phyloP scores from a whole-genome alignment of 2,888 invertebrate genomes.

The Selenia dentaria region DNA sequence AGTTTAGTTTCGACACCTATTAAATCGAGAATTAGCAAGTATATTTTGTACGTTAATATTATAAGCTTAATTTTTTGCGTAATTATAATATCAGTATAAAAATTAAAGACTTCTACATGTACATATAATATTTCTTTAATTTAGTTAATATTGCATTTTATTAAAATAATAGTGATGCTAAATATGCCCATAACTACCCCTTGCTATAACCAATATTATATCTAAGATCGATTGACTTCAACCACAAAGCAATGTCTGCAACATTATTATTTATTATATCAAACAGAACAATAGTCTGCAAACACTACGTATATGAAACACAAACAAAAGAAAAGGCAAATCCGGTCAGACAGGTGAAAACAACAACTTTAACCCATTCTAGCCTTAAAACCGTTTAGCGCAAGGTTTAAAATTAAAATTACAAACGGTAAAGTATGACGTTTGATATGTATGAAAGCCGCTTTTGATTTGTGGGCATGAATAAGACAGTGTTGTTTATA shows the following conservation, averaged over 20 bases:
- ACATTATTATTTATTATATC: conserved; percentile 39
- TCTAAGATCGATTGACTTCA: too few species aligned
- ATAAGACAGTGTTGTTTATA: conserved; percentile 70
- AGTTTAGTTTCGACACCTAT: too few species aligned
- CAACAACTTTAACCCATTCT: conserved; percentile 13
- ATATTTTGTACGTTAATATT: too few species aligned
- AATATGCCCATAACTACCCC: too few species aligned
- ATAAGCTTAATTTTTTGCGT: too few species aligned
- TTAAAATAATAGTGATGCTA: too few species aligned
- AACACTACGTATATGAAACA: conserved; percentile 61
- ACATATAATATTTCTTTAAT: too few species aligned
- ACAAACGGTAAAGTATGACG: conserved; percentile 30
- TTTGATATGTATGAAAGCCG: conserved; percentile 58
- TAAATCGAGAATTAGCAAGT: too few species aligned
- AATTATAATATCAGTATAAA: too few species aligned
- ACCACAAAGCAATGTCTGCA: conserved; percentile 9
- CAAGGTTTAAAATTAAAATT: conserved; percentile 30
- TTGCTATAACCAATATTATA: too few species aligned
- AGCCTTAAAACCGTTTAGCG: conserved; percentile 13
- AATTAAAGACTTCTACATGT: too few species aligned
- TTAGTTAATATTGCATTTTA: too few species aligned
- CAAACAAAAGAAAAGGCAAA: conserved; percentile 54
- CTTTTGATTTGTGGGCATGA: conserved; percentile 71
- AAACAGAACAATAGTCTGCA: conserved; percentile 62
- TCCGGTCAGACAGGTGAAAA: conserved; percentile 40